Base-by-base conservation (phyloP, 1,140 invertebrate species). In the Polypedilum vanderplanki region DNA sequence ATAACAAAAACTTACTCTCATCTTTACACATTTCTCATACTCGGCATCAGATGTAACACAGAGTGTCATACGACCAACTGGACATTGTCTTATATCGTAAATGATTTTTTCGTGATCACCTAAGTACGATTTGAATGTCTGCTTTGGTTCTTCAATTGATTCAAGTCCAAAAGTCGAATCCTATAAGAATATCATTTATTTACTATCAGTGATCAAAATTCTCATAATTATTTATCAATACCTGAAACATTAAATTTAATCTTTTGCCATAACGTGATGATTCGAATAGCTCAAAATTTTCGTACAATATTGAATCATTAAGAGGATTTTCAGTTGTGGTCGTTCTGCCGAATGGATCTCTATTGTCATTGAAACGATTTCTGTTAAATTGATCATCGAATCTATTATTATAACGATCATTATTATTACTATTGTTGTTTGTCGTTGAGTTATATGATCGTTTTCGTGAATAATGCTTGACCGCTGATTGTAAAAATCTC, bases 31-130 rank as follows among this genome's bases (percentile, higher is more conserved):
- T 85, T 99, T 99, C 33, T 91, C 89, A 83, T 93, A 87, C 84
- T 98, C 97, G 0, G 89, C 86, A 73, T 94, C 89, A 0, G 96
- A 98, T 1, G 95, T 96, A 7, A 98, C 92, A 82, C 97, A 98
- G 7, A 97, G 79, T 0, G 87, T 90, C 84, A 96, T 93, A 20
- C 86, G 83, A 40, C 88, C 86, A 7, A 96, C 89, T 0, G 93
- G 91, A 83, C 95, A 97, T 73, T 90, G 86, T 74, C 91, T 85
- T 3, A 96, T 86, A 15, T 87, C 89, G 73, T 91, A 82, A 75
- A 96, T 91, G 0, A 88, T 83, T 57, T 90, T 83, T 74, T 93
- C 84, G 0, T 89, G 85, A 75, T 84, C 82, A 76, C 83, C 89
- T 77, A 90, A 82, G 83, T 87, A 93, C 85, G 88, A 87, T 90